phyloP scores from a whole-genome alignment of 2,797 vertebrate species.

The Hyperoplus lanceolatus region DNA sequence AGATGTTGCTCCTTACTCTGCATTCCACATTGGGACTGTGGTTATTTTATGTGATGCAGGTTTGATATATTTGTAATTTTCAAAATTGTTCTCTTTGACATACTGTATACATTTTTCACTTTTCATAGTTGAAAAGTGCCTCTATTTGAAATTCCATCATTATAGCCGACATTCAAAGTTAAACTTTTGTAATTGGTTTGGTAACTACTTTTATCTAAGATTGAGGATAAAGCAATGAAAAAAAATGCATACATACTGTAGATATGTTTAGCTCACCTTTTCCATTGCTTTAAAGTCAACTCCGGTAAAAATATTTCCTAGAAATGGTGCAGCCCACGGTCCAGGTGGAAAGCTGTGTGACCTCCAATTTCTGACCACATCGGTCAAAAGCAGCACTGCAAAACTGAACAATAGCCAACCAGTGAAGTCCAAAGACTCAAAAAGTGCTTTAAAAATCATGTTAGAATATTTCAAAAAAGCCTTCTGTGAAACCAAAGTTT shows the following conservation, averaged over 20 bases:
- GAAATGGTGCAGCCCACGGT: conserved; percentile 83
- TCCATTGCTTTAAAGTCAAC: conserved; percentile 76
- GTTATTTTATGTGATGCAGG: too few relatives aligned
- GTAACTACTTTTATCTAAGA: neutral
- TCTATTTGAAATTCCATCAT: neutral
- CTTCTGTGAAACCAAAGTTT: neutral
- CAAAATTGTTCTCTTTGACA: too few relatives aligned
- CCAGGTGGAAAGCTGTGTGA: conserved; percentile 86
- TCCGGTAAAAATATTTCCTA: conserved; percentile 86
- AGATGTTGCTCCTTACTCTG: neutral
- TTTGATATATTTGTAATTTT: too few relatives aligned
- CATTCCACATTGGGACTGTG: too few relatives aligned
- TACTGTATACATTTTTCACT: too few relatives aligned
- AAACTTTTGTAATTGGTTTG: neutral
- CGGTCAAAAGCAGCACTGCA: conserved; percentile 74
- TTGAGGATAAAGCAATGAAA: too few relatives aligned
- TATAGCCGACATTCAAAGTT: neutral
- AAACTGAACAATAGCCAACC: conserved; percentile 75
- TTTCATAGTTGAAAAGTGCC: neutral
- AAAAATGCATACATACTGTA: neutral
- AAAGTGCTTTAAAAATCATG: conserved; percentile 78
- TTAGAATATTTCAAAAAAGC: neutral
- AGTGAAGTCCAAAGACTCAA: conserved; percentile 69
- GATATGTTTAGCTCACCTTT: conserved; percentile 62
- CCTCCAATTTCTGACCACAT: conserved; percentile 81